A percentile compares a stretch with the other conserved stretches of the same genome.
Evolutionary conservation across 2,113 vertebrate species (phyloP).

Genomic region (Sardina pilchardus): DNA sequence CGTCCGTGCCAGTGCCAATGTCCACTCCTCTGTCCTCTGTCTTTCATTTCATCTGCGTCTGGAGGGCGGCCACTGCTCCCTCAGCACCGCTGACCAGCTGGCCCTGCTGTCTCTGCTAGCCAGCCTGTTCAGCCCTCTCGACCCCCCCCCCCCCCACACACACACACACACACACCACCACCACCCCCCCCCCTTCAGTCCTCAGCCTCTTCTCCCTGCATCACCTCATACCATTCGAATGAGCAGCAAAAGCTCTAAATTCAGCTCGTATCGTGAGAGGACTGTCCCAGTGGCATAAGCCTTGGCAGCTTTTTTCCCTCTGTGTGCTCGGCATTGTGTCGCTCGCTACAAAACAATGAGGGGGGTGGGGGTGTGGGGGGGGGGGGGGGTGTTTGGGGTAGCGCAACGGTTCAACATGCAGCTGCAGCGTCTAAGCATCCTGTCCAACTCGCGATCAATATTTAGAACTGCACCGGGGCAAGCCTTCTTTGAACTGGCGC

Average conservation of each 20-base stretch:
- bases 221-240: constrained; percentile 10
- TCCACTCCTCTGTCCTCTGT: constrained; percentile 26
- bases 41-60: constrained; percentile 24
- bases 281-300: background rate
- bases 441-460: background rate
- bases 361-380: too few relatives aligned
- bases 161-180: too few relatives aligned
- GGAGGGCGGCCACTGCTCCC: background rate
- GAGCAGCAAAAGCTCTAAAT: background rate
- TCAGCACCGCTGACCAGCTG: background rate
- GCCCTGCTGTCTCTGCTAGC: background rate
- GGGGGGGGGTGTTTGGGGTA: too few relatives aligned
- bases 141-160: background rate
- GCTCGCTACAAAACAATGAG: background rate
- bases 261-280: background rate
- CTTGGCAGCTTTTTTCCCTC: background rate
- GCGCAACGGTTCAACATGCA: background rate
- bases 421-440: background rate
- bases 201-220: background rate
- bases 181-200: background rate
- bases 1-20: constrained; percentile 13
- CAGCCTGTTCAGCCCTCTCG: background rate
- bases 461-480: background rate
- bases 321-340: background rate
- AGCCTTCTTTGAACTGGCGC: background rate